These are phyloP conservation scores for Eonycteris spelaea DNA, from an alignment of 2,113 vertebrate genomes.

Conservation along the genomic window DNA sequence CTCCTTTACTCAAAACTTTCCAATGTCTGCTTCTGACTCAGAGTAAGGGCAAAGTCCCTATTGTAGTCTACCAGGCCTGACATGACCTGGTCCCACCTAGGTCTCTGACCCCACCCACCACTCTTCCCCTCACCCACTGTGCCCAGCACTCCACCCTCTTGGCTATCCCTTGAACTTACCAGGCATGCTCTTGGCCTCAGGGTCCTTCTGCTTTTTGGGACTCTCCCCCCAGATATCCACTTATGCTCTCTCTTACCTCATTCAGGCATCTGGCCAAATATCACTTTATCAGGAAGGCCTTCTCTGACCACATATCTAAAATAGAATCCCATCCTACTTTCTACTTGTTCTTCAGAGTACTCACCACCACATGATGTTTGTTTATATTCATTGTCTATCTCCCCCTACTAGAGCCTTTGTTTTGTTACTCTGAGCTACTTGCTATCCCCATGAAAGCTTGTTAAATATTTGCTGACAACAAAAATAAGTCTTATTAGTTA, in stretches of 20 bases:
- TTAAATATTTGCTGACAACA: not conserved
- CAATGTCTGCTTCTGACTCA: not conserved
- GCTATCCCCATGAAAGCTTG: not conserved
- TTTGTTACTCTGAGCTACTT: not conserved
- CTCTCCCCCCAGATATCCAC: not conserved
- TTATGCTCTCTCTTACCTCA: not conserved
- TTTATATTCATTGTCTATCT: not conserved
- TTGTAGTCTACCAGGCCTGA: not conserved
- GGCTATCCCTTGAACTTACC: not conserved
- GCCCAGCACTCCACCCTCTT: not conserved
- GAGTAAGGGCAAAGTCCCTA: not conserved
- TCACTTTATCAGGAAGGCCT: not conserved
- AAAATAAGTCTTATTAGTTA: not conserved
- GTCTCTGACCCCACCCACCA: not conserved
- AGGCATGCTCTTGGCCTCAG: not conserved
- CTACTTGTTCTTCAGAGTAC: not conserved
- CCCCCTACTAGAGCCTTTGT: not conserved
- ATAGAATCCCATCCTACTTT: not conserved
- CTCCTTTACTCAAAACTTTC: not conserved
- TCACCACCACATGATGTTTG: not conserved
- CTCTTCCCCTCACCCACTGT: not conserved
- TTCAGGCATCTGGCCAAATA: not conserved
- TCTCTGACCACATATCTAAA: not conserved
- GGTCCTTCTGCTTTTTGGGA: not conserved
- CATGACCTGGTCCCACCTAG: not conserved